Evolutionary conservation across 2,888 invertebrate species (phyloP).

Genomic region (Cheilosia impressa): DNA sequence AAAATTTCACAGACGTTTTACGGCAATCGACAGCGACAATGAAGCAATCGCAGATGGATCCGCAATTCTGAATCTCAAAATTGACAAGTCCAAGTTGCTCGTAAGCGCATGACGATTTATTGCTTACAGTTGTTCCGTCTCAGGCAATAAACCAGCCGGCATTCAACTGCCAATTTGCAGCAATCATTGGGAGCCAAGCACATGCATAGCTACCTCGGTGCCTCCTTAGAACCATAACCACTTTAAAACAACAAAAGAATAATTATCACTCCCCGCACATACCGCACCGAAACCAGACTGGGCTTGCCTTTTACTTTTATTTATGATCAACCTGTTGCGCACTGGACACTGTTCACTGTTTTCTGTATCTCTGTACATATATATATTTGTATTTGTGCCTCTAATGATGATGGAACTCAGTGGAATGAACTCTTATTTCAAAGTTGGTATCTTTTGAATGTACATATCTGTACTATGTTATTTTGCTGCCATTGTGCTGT

Average conservation of each 20-base stretch:
- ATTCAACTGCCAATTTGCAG: constrained; percentile 40
- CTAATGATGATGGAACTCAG: constrained; percentile 59
- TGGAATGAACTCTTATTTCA: constrained; percentile 60
- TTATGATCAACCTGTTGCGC: constrained; percentile 40
- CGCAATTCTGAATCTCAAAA: background rate
- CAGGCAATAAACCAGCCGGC: constrained; percentile 29
- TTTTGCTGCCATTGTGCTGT: constrained; percentile 1
- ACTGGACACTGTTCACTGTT: constrained; percentile 25
- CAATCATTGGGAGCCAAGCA: constrained; percentile 13
- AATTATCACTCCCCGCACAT: constrained; percentile 34
- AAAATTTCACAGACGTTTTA: constrained; percentile 16
- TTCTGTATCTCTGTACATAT: background rate
- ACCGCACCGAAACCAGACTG: background rate
- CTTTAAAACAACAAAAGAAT: constrained; percentile 56
- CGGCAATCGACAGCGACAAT: constrained; percentile 17
- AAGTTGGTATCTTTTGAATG: constrained; percentile 11
- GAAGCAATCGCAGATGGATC: constrained; percentile 13
- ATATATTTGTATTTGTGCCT: constrained; percentile 7
- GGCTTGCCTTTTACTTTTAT: constrained; percentile 54
- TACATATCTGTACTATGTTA: constrained; percentile 2
- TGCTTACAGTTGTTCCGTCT: constrained; percentile 18
- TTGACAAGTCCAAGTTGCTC: background rate
- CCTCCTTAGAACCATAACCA: constrained; percentile 39
- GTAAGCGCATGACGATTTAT: constrained; percentile 6
- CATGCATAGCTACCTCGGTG: background rate